Conservation (phyloP, 2,888 invertebrate species). For the Fabriciana adippe region DNA sequence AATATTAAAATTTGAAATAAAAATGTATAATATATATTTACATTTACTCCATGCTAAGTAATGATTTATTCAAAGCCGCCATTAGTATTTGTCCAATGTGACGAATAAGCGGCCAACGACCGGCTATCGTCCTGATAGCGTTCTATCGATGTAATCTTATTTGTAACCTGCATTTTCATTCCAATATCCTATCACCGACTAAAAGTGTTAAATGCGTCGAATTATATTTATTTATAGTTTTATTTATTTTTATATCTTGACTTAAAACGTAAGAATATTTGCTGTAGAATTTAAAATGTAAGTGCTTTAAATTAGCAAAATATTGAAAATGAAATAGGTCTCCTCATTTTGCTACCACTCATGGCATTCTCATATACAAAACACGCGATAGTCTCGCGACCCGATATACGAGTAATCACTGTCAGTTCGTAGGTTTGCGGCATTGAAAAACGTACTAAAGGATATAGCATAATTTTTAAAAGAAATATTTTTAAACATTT, state of each 20-base stretch:
- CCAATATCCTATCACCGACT: slow-evolving; percentile 8
- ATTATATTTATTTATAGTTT: background rate
- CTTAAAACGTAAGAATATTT: too few relatives aligned
- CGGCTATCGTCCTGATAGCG: slow-evolving; percentile 55
- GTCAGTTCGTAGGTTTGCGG: too few relatives aligned
- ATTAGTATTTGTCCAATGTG: slow-evolving; percentile 34
- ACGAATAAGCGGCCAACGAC: slow-evolving; percentile 49
- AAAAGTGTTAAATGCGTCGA: background rate
- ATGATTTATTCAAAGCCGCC: slow-evolving; percentile 21
- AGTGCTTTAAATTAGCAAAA: too few relatives aligned
- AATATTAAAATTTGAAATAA: background rate
- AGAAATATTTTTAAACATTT: too few relatives aligned
- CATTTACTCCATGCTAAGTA: slow-evolving; percentile 1
- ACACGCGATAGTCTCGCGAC: too few relatives aligned
- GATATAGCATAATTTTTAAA: too few relatives aligned
- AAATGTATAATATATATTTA: slow-evolving; percentile 3
- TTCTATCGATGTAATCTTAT: slow-evolving; percentile 54
- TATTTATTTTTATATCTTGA: background rate
- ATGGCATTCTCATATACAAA: too few relatives aligned
- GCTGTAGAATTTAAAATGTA: too few relatives aligned
- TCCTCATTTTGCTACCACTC: too few relatives aligned
- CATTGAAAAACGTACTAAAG: too few relatives aligned
- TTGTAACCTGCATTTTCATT: slow-evolving; percentile 50
- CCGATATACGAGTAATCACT: too few relatives aligned
- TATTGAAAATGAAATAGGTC: too few relatives aligned